Percentiles rank a stretch among this genome's conserved stretches.
phyloP scores from a whole-genome alignment of 2,888 invertebrate species.

The Caenorhabditis imperialis region DNA sequence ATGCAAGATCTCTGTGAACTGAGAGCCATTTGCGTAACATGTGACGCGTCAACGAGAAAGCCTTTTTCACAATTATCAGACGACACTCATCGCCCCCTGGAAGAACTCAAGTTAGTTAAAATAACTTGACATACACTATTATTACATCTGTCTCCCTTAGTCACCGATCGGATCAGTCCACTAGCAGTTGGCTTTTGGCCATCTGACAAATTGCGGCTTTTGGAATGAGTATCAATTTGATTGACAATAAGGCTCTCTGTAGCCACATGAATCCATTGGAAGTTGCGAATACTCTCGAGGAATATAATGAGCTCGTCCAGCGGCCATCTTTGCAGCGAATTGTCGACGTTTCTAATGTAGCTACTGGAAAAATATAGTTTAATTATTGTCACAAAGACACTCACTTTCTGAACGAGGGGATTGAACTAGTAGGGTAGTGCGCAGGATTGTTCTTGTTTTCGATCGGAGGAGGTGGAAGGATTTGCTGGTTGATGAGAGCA shows the following conservation, averaged over 20 bases:
- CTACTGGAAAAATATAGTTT: background rate
- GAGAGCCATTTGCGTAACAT: slow-evolving; percentile 19
- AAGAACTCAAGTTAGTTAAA: too few relatives aligned
- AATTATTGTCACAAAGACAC: background rate
- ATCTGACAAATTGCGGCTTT: background rate
- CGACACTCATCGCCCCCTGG: slow-evolving; percentile 48
- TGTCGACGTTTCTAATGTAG: background rate
- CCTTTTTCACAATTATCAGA: slow-evolving; percentile 40
- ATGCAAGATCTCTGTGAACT: background rate
- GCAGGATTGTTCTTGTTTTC: slow-evolving; percentile 21
- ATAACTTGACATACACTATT: too few relatives aligned
- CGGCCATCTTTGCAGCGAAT: slow-evolving; percentile 8
- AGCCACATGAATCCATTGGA: slow-evolving; percentile 51
- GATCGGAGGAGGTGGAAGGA: slow-evolving; percentile 4
- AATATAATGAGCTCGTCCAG: slow-evolving; percentile 11
- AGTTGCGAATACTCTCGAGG: slow-evolving; percentile 30
- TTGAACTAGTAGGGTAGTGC: background rate
- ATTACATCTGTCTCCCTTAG: slow-evolving; percentile 42
- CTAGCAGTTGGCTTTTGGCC: slow-evolving; percentile 14
- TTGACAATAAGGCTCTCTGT: slow-evolving; percentile 28
- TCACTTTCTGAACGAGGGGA: slow-evolving; percentile 11
- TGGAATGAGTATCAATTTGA: slow-evolving; percentile 8
- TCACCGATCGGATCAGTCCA: slow-evolving; percentile 21
- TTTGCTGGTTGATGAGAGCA: slow-evolving; percentile 33
- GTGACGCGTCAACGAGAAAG: slow-evolving; percentile 26